A percentile compares a stretch with the other conserved stretches of the same genome.
These are phyloP conservation scores for Oedothorax gibbosus DNA, from an alignment of 1,140 invertebrate genomes.

Conservation along the genomic window DNA sequence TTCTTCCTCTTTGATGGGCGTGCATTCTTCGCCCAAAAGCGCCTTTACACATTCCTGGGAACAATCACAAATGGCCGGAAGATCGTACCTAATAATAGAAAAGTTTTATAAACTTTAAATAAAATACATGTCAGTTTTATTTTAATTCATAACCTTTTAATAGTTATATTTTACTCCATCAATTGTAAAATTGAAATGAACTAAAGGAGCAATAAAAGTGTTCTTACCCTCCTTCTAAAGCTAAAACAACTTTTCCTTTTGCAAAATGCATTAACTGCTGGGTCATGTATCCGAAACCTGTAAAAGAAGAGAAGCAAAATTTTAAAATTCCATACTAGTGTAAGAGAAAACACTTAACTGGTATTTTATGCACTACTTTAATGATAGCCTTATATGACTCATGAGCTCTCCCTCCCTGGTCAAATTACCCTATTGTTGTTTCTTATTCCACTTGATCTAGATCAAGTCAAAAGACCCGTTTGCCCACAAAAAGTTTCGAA, in stretches of 20 bases:
- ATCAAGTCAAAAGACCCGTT: too few relatives aligned
- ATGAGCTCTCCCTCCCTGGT: too few relatives aligned
- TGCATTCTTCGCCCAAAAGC: conserved; percentile 85
- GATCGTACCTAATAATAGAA: conserved; percentile 83
- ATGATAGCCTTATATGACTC: too few relatives aligned
- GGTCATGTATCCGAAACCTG: conserved; percentile 94
- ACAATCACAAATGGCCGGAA: conserved; percentile 95
- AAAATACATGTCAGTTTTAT: background rate
- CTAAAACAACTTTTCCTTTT: conserved; percentile 81
- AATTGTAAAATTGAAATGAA: background rate
- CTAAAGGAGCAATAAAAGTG: background rate
- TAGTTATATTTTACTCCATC: background rate
- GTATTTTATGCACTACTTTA: too few relatives aligned
- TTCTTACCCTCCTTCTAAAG: conserved; percentile 68
- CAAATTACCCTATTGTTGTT: too few relatives aligned
- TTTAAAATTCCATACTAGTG: too few relatives aligned
- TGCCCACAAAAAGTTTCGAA: too few relatives aligned
- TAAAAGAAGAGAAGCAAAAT: conserved; percentile 12
- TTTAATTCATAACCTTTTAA: background rate
- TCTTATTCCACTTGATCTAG: too few relatives aligned
- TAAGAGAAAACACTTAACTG: too few relatives aligned
- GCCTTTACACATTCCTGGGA: conserved; percentile 96
- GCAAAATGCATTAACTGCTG: conserved; percentile 91
- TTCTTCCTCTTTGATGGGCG: conserved; percentile 82
- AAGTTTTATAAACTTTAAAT: background rate